phyloP scores from a whole-genome alignment of 2,888 invertebrate species.

The Ischnus inquisitorius region DNA sequence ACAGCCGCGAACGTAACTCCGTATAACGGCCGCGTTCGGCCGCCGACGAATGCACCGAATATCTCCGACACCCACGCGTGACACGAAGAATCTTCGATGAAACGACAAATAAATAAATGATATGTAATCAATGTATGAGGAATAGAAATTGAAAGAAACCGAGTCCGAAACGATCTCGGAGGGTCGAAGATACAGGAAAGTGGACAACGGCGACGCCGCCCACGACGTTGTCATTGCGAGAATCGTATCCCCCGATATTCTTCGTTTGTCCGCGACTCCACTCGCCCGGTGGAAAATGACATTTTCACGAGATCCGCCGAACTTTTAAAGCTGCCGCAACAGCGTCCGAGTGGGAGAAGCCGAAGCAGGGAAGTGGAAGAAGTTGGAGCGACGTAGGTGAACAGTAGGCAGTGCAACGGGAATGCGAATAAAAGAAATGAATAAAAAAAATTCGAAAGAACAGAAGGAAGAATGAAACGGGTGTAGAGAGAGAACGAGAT shows the following conservation, averaged over 20 bases:
- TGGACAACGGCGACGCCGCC: constrained; percentile 48
- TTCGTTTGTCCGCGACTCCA: constrained; percentile 18
- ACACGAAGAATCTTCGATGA: background rate
- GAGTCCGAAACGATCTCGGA: background rate
- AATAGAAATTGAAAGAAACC: constrained; percentile 13
- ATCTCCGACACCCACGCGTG: constrained; percentile 17
- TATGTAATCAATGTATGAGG: constrained; percentile 5
- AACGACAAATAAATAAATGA: background rate
- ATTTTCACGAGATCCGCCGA: constrained; percentile 1
- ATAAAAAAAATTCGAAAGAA: background rate
- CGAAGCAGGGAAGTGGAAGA: constrained; percentile 15
- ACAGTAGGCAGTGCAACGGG: background rate
- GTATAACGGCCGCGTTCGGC: constrained; percentile 39
- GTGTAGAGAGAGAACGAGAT: constrained; percentile 1
- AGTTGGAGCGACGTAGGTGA: constrained; percentile 1
- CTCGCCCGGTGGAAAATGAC: constrained; percentile 17
- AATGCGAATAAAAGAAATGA: background rate
- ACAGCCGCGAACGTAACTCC: constrained; percentile 26
- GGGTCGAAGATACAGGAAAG: constrained; percentile 7
- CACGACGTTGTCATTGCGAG: constrained; percentile 47
- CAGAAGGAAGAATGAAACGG: background rate
- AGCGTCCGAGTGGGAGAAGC: constrained; percentile 14
- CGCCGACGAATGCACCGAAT: background rate
- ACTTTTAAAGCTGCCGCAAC: constrained; percentile 19
- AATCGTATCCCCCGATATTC: constrained; percentile 20